These are phyloP conservation scores for Sebastes minor DNA, from an alignment of 2,797 vertebrate species.

Conservation along the genomic window DNA sequence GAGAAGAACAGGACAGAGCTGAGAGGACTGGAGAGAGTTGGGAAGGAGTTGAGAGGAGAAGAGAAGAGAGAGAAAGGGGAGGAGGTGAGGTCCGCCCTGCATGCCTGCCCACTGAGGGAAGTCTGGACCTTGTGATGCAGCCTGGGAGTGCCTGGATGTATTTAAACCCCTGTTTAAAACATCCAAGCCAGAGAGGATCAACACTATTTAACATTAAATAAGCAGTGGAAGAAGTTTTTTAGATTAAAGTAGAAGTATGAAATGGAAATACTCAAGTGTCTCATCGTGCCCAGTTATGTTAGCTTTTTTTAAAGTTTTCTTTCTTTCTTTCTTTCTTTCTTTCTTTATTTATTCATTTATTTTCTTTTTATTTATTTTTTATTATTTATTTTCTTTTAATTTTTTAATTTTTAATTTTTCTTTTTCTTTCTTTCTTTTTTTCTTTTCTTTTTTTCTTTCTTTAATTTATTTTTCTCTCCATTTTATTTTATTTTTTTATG, in stretches of 20 bases:
- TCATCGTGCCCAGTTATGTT: too few species aligned
- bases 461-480: too few species aligned
- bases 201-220: too few species aligned
- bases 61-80: background rate
- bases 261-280: background rate
- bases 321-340: rapidly evolving
- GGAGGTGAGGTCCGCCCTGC: slow-evolving; percentile 38
- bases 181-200: background rate
- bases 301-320: too few species aligned
- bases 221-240: background rate
- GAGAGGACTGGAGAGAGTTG: slow-evolving; percentile 2
- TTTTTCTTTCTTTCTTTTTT: too few species aligned
- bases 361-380: too few species aligned
- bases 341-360: too few species aligned
- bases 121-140: slow-evolving; percentile 72
- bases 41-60: background rate
- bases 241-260: background rate
- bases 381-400: too few species aligned
- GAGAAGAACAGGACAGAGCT: background rate
- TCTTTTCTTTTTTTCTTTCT: too few species aligned
- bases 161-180: background rate
- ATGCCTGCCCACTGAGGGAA: slow-evolving; percentile 3
- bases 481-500: too few species aligned
- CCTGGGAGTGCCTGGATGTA: background rate
- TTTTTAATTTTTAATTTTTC: too few species aligned